Evolutionary conservation across 2,113 vertebrate genomes (phyloP).

Genomic region (Orthochromis indermauri): DNA sequence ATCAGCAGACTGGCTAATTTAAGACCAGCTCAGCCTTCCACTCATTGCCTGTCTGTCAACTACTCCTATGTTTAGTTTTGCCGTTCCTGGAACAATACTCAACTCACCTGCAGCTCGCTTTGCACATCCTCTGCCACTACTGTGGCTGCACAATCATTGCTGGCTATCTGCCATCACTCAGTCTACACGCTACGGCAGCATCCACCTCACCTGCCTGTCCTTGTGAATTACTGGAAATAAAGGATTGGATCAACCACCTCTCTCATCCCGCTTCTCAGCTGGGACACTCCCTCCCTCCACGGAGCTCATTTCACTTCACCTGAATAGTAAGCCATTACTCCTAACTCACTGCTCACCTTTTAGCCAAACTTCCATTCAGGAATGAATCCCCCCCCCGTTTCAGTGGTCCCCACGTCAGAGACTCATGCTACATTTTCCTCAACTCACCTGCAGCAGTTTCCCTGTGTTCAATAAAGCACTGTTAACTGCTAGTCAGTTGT

Average conservation of each 20-base stretch:
- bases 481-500: not conserved
- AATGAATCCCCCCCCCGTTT: not conserved
- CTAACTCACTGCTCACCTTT: not conserved
- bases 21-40: not conserved
- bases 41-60: not conserved
- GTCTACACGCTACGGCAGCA: accelerated
- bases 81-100: not conserved
- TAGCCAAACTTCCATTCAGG: not conserved
- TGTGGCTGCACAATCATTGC: accelerated
- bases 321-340: not conserved
- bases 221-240: not conserved
- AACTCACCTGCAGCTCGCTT: not conserved
- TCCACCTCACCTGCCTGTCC: not conserved
- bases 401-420: not conserved
- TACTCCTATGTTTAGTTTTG: not conserved
- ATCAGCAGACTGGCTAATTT: not conserved
- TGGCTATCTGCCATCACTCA: not conserved
- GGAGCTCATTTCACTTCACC: not conserved
- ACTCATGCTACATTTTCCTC: not conserved
- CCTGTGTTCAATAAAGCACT: not conserved
- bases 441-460: not conserved
- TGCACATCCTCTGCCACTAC: accelerated
- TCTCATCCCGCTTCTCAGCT: not conserved
- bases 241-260: not conserved
- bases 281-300: not conserved